Base-by-base conservation (phyloP, 2,888 invertebrate species). In the Agapostemon virescens region DNA sequence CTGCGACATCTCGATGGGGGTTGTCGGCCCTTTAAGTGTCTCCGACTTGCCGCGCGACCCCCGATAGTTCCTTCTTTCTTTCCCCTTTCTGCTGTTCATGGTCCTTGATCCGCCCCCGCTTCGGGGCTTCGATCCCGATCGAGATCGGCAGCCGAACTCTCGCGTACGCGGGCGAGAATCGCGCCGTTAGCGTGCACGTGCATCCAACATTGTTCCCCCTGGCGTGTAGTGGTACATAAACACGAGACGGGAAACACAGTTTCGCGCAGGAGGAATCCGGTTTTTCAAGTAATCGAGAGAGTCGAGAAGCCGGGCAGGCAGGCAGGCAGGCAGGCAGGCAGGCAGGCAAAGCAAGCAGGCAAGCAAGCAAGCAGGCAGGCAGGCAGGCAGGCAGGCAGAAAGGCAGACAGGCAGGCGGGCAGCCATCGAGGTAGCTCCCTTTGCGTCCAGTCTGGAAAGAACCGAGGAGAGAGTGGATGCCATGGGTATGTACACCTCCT, bases 241-340 rank as follows among this genome's bases (percentile, higher is more conserved):
- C 88, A 89, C 85, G 83, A 82, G 86, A 86, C 89, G 90, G 91
- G 89, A 92, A 91, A 90, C 91, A 88, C 79, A 90, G 88, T 92
- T 91, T 92, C 89, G 90, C 90, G 89, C 88, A 85, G 88, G 87
- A 89, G 89, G 90, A 91, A 91, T 92, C 92, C 91, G 92, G 92
- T 92, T 92, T 91, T 90, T 91, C 92, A 90, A 92, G 92, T 91
- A 91, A 92, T 92, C 91, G 89, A 88, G 89, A 83, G 86, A 85
- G 86, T 73, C 87, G 81, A 80, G 85, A 79, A 83, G 84, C 85
- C 84, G 82, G 85, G 79, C 79, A 82, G 80, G 74, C 83, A 78
- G 77, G 76, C 79, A 71, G 71, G 74, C 84, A 76, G 72, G 79
- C 82, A 75, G 69, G 77, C 80, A 73, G 81, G 73, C 64, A n/a